phyloP scores from a whole-genome alignment of 2,888 invertebrate genomes.

The Eupithecia inturbata region DNA sequence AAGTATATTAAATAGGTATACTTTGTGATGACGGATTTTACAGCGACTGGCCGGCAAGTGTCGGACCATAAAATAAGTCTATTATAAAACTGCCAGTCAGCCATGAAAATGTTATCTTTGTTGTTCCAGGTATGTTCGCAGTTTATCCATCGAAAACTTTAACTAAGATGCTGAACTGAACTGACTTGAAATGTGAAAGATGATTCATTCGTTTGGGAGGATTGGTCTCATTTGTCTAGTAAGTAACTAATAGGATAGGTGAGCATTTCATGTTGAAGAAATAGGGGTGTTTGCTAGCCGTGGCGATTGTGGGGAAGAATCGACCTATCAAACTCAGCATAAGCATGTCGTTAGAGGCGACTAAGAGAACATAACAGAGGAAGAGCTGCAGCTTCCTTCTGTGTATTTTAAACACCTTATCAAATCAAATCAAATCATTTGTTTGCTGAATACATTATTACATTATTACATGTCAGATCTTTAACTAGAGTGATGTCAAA shows the following conservation, averaged over 20 bases:
- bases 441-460: no score
- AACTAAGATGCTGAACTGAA: not conserved
- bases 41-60: no score
- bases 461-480: no score
- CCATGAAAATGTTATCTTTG: not conserved
- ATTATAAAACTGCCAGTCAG: not conserved
- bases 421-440: no score
- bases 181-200: not conserved
- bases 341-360: not conserved
- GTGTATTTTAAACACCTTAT: no score
- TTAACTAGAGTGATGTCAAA: no score
- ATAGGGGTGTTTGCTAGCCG: not conserved
- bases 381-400: no score
- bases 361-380: not conserved
- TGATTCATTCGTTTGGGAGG: not conserved
- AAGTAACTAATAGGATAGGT: not conserved
- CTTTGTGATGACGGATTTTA: no score
- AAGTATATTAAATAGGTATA: no score
- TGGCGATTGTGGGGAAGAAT: not conserved
- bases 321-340: not conserved
- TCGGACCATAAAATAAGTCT: not conserved
- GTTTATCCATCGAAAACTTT: not conserved
- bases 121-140: constrained; percentile 3
- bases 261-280: not conserved
- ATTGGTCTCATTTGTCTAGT: not conserved